Base-by-base conservation (phyloP, 2,888 invertebrate genomes). In the Epistrophe eligans region DNA sequence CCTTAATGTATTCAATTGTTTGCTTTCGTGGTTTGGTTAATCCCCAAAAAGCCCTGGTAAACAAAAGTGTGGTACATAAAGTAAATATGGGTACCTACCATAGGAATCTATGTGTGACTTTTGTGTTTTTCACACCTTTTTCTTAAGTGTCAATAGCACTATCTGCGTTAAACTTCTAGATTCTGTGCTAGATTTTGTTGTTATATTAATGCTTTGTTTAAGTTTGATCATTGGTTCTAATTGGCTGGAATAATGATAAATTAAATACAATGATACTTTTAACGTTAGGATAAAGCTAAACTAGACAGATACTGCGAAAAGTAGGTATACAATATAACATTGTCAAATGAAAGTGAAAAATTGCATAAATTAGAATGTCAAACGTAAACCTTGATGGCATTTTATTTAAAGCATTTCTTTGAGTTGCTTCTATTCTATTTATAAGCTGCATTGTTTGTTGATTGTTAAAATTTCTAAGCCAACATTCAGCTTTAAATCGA, bases 101-200 rank as follows among this genome's bases (percentile, higher is more conserved):
- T 11, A 13, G 32, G 48, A 28, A 40, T 55, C 70, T 73, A 35
- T 66, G n/a, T 72, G n/a, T 48, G 66, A 35, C 43, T 45, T 11
- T 73, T 52, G 28, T 43, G 19, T 43, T 38, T 55, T 71, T 77
- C 77, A 45, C 84, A 80, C 84, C 72, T 84, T 80, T 79, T 73
- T 67, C 3, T 55, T 10, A 13, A 74, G 43, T 67, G 79, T 66
- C 45, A 72, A 70, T 74, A 43, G 0, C 8, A 3, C 60, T 43
- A 19, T 9, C 74, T 32, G 24, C 38, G 15, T 11, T 11, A 9
- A 50, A 48, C 19, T 45, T 45, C 74, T 60, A 43, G 19, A 11
- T 48, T 11, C 32, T 73, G 19, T 45, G 66, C 35, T 17, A 35
- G 55, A 38, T 52, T 55, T 9, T 19, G 67, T 38, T 72, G 24